These are phyloP conservation scores for Pterocles gutturalis DNA, from an alignment of 2,113 vertebrate species.

Conservation along the genomic window DNA sequence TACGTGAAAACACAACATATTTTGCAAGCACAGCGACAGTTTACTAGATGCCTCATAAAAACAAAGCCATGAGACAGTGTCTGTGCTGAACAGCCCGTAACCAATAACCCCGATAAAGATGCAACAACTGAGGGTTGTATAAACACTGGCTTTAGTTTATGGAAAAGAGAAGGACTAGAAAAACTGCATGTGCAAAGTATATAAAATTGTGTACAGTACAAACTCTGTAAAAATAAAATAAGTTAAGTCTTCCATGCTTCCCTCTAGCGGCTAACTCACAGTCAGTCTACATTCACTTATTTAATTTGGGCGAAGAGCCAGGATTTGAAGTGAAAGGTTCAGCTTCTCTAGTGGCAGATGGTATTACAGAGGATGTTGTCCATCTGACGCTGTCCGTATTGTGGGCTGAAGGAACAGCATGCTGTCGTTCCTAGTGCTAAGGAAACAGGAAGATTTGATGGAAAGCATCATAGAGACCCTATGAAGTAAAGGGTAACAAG, in stretches of 20 bases:
- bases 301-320: slow-evolving; percentile 37
- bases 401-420: slow-evolving; percentile 42
- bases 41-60: slow-evolving; percentile 11
- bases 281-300: background rate
- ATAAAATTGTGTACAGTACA: background rate
- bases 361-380: slow-evolving; percentile 23
- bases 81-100: background rate
- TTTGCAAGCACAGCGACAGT: background rate
- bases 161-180: background rate
- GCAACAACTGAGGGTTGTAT: background rate
- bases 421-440: background rate
- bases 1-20: background rate
- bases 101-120: background rate
- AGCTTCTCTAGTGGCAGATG: slow-evolving; percentile 27
- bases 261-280: background rate
- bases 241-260: background rate
- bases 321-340: slow-evolving; percentile 30
- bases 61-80: background rate
- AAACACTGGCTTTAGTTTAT: background rate
- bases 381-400: background rate
- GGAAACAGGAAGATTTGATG: slow-evolving; percentile 10
- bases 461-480: background rate
- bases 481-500: background rate
- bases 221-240: background rate
- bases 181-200: background rate